These are phyloP conservation scores for Nomada flava DNA, from an alignment of 2,888 invertebrate genomes.

Conservation along the genomic window DNA sequence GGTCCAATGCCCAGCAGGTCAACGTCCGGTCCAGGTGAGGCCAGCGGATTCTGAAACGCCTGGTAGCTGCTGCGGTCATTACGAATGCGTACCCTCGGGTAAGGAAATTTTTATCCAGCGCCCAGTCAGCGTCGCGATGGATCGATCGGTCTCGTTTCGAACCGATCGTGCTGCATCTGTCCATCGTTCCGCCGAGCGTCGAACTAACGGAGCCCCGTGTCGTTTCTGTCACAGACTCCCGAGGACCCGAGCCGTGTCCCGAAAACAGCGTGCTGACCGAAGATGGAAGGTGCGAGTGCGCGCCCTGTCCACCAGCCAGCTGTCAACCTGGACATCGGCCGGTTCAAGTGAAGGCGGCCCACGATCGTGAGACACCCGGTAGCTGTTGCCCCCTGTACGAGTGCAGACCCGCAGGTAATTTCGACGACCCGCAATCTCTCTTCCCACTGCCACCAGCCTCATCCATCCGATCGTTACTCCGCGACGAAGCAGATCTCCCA, in stretches of 20 bases:
- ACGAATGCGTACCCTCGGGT: constrained; percentile 75
- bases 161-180: no score
- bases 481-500: no score
- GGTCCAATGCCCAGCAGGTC: constrained; percentile 73
- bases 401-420: constrained; percentile 79
- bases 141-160: no score
- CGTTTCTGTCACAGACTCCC: constrained; percentile 27
- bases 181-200: background rate
- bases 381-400: constrained; percentile 81
- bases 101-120: constrained; percentile 36
- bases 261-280: constrained; percentile 78
- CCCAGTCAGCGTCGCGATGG: no score
- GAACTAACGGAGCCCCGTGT: background rate
- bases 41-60: constrained; percentile 74
- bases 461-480: no score
- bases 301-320: constrained; percentile 75
- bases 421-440: constrained; percentile 52
- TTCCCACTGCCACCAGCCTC: background rate
- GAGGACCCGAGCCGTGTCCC: constrained; percentile 72
- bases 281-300: constrained; percentile 79
- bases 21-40: constrained; percentile 74
- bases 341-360: constrained; percentile 73
- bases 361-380: constrained; percentile 74
- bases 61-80: constrained; percentile 80
- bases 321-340: constrained; percentile 77